Evolutionary conservation across 2,113 vertebrate species (phyloP).

Genomic region (Bambusicola thoracicus): DNA sequence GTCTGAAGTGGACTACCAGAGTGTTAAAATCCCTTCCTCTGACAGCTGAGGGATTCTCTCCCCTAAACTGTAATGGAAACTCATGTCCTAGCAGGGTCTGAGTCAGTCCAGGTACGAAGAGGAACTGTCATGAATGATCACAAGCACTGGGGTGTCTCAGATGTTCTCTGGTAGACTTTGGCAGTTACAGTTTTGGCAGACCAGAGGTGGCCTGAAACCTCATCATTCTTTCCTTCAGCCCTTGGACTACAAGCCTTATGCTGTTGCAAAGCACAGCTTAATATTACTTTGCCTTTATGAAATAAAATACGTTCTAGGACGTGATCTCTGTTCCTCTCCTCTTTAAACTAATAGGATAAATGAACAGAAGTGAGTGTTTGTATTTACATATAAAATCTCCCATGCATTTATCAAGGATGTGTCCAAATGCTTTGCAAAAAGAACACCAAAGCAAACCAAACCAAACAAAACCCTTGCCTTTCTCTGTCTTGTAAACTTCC

Average conservation of each 20-base stretch:
- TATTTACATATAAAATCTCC: not conserved
- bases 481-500: not conserved
- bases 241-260: not conserved
- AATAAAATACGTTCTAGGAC: rapidly evolving
- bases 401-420: not conserved
- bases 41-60: not conserved
- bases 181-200: not conserved
- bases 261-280: not conserved
- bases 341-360: slow-evolving; percentile 16
- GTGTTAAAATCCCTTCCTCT: not conserved
- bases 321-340: not conserved
- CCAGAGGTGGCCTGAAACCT: not conserved
- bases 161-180: not conserved
- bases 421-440: slow-evolving; percentile 21
- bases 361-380: not conserved
- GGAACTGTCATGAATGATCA: not conserved
- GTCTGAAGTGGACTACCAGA: not conserved
- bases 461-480: not conserved
- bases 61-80: not conserved
- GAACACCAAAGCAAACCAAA: not conserved
- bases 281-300: not conserved
- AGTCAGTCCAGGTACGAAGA: not conserved
- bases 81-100: not conserved
- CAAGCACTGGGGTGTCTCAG: not conserved
- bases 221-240: not conserved